Evolutionary conservation across 2,113 vertebrate species (phyloP), one percentile per base, ranked within the genome.

Genomic region (Bos javanicus): DNA sequence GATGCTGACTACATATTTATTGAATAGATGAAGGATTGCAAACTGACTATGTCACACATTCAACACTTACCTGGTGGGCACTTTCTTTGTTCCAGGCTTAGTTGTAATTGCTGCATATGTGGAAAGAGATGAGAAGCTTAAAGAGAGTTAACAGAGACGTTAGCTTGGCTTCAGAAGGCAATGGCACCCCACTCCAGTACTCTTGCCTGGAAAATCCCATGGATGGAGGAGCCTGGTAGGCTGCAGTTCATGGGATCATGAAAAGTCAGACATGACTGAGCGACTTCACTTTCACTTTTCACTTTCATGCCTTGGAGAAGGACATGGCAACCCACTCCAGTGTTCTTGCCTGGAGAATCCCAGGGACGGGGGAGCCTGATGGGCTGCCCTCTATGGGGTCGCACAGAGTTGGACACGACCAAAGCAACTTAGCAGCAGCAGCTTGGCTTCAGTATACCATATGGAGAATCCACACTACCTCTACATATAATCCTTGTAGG

Each of bases 321-420:
- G 28, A 15, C 33, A 62, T 62, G 60, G 60, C 28, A 62, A 15
- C 60, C 26, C 28, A 62, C 28, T 33, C 60, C 28, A 62, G 28
- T 7, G 28, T 62, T 33, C 60, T 62, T 62, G 60, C 60, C 60
- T 62, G 28, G 28, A 33, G 28, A 33, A 62, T 62, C 14, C 14
- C 60, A 62, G 14, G 14, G 60, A 33, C 0, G 0, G 60, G 0
- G 14, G 26, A 62, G 28, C 60, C 28, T 62, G 60, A 0, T 33
- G 28, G 60, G 14, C 14, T 33, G 28, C 28, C 1, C 0, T 62
- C 60, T 33, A 3, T 33, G 60, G 28, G 28, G 2, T 62, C 28
- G 6, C 60, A 62, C 60, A 33, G 60, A 3, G 14, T 62, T 0
- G 28, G 60, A 62, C 60, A 62, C 6, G 0, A 7, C 60, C 30